Base-by-base conservation (phyloP, 2,797 vertebrate genomes). In the Pipistrellus nathusii region DNA sequence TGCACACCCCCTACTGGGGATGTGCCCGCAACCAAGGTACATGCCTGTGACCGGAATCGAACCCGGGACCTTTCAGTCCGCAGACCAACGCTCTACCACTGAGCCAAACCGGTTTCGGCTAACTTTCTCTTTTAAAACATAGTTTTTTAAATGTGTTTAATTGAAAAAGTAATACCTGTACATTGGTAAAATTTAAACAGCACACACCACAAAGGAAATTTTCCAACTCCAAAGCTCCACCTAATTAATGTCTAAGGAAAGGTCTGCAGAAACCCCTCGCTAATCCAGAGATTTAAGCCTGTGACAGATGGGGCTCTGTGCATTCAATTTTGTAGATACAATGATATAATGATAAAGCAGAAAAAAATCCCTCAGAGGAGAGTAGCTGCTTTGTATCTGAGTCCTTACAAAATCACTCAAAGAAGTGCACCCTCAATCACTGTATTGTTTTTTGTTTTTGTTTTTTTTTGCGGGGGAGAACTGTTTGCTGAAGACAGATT, bases 191-290 rank as follows among this genome's bases (percentile, higher is more conserved):
- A 23, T 90, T 84, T 88, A 85, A 85, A 88, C 14, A 88, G 14
- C 21, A 85, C 27, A 66, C 21, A 38, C 11, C 5, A 5, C 71
- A 72, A 78, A 64, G 46, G 35, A 81, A 89, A 88, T 69, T 88
- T 76, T 57, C 72, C 68, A 76, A 92, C 8, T 71, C 55, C 41
- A 90, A 35, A 81, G 11, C 32, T 85, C 46, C 55, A 89, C 57
- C 72, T 48, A 87, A 94, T 69, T 85, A 82, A 68, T 71, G 75
- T 90, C 13, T 71, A 92, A 84, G 51, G n/a, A 69, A 92, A 87
- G 15, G 2, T 77, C 25, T 53, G n/a, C 48, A 64, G 68, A 96
- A 96, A 68, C 6, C 75, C 51, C 30, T 64, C 5, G 11, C 20
- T 59, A 87, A 86, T 73, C 35, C 8, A 87, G 12, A 91, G 51